Conservation (phyloP, 2,888 invertebrate species). For the Dendrolimus houi region DNA sequence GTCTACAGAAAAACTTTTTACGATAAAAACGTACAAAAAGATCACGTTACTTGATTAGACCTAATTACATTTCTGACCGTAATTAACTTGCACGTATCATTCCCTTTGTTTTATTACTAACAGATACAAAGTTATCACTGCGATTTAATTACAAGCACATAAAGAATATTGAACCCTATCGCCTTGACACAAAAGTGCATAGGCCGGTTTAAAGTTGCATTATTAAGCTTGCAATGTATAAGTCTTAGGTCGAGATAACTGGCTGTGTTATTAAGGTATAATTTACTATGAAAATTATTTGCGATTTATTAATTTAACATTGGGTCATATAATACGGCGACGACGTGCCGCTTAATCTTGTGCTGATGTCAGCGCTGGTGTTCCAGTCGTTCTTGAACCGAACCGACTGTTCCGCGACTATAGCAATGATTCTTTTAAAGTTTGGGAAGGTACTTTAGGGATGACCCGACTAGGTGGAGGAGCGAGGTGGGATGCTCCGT, state of each 20-base stretch:
- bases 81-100: conserved; percentile 69
- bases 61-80: conserved; percentile 70
- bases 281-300: conserved; percentile 65
- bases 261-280: conserved; percentile 62
- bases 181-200: conserved; percentile 9
- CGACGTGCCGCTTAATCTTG: conserved; percentile 35
- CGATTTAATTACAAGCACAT: not conserved
- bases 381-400: too few species aligned
- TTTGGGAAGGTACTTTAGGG: too few species aligned
- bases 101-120: conserved; percentile 69
- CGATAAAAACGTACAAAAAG: conserved; percentile 50
- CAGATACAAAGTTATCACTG: conserved; percentile 24
- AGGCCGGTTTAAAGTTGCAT: conserved; percentile 5
- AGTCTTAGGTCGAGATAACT: conserved; percentile 64
- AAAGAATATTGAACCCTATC: conserved; percentile 28
- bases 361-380: too few species aligned
- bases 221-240: conserved; percentile 27
- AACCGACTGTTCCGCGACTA: too few species aligned
- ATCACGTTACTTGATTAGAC: conserved; percentile 70
- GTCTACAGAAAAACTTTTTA: conserved; percentile 29
- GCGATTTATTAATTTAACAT: conserved; percentile 69
- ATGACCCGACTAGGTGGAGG: too few species aligned
- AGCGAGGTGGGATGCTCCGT: too few species aligned
- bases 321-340: conserved; percentile 37
- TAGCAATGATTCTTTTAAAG: too few species aligned